Evolutionary conservation across 2,888 invertebrate species (phyloP).

Genomic region (Catotricha subobsoleta): DNA sequence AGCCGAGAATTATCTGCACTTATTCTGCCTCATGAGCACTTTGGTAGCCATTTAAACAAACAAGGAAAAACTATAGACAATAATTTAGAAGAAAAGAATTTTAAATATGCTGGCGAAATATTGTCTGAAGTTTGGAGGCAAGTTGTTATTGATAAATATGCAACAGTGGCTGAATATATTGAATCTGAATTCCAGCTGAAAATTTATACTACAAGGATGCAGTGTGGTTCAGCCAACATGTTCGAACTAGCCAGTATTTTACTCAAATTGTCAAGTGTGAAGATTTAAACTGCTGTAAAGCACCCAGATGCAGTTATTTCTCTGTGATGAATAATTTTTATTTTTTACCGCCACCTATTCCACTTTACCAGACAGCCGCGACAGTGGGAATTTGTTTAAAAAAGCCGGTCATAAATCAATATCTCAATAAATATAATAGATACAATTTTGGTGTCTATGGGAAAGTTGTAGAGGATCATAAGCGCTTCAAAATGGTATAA

Average conservation of each 20-base stretch:
- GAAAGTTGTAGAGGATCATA: no score
- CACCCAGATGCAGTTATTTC: conserved; percentile 11
- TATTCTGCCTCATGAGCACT: conserved; percentile 20
- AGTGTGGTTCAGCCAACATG: conserved; percentile 14
- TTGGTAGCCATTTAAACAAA: conserved; percentile 18
- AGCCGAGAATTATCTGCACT: conserved; percentile 18
- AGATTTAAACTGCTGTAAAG: conserved; percentile 13
- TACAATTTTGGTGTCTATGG: no score
- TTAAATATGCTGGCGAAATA: conserved; percentile 19
- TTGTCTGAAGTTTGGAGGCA: conserved; percentile 20
- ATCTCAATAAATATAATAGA: no score
- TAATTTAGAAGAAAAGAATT: conserved; percentile 20
- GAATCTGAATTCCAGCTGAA: conserved; percentile 12
- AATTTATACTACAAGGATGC: conserved; percentile 11
- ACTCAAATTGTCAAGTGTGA: conserved; percentile 13
- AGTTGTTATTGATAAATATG: conserved; percentile 15
- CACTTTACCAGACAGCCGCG: no score
- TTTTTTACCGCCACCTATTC: no score
- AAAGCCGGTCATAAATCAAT: no score
- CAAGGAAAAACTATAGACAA: conserved; percentile 17
- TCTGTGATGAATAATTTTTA: no score
- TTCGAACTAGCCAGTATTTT: conserved; percentile 16
- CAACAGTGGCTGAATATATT: conserved; percentile 13
- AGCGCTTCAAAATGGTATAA: no score
- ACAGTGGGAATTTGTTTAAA: no score